Evolutionary conservation across 1,140 invertebrate genomes (phyloP).

Genomic region (Drosophila elegans): DNA sequence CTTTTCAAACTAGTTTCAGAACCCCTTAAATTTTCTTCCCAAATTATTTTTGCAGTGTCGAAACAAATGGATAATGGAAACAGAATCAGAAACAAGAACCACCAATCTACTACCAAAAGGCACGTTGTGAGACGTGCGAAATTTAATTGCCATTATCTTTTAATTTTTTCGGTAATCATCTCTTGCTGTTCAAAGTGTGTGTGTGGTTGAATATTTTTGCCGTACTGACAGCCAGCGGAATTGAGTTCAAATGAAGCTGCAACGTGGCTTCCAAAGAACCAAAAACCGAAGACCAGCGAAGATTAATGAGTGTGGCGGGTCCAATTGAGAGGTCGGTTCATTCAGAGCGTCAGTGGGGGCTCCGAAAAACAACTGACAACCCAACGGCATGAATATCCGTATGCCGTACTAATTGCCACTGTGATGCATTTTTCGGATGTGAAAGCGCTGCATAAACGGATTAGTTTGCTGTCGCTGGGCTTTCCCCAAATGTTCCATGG

Average conservation of each 20-base stretch:
- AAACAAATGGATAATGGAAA: constrained; percentile 25
- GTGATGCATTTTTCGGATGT: constrained; percentile 22
- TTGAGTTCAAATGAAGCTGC: constrained; percentile 34
- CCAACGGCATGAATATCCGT: not conserved
- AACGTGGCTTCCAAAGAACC: not conserved
- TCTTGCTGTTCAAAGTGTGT: not conserved
- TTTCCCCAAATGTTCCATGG: constrained; percentile 1
- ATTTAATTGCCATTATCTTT: constrained; percentile 45
- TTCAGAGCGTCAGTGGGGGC: not conserved
- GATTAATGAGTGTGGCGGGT: constrained; percentile 33
- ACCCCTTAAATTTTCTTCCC: no score
- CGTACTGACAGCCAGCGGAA: not conserved
- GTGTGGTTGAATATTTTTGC: not conserved
- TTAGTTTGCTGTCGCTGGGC: constrained; percentile 1
- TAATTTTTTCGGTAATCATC: constrained; percentile 17
- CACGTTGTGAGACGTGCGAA: constrained; percentile 9
- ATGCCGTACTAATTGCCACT: constrained; percentile 34
- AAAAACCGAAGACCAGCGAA: constrained; percentile 5
- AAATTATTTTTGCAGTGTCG: not conserved
- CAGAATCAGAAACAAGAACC: constrained; percentile 1
- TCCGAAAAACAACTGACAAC: not conserved
- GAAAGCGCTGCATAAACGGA: constrained; percentile 21
- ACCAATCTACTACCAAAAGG: constrained; percentile 4
- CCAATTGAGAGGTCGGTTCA: constrained; percentile 20
- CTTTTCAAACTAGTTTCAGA: no score